Evolutionary conservation across 1,140 invertebrate species (phyloP).

Genomic region (Anoplolepis gracilipes): DNA sequence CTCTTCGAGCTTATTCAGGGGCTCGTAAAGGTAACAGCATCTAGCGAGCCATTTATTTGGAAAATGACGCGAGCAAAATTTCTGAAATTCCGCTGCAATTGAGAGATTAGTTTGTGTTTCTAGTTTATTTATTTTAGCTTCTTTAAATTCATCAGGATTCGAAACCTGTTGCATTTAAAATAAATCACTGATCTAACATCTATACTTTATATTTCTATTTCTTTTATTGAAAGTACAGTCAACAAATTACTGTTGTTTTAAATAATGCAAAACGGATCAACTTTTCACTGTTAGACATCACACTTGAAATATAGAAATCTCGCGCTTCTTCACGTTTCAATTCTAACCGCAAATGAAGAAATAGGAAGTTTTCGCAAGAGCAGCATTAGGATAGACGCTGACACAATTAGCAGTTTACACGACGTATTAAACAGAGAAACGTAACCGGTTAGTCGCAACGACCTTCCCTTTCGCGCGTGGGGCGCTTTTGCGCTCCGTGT

Average conservation of each 20-base stretch:
- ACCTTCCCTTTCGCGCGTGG: conserved; percentile 56
- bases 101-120: not conserved
- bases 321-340: conserved; percentile 29
- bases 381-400: conserved; percentile 24
- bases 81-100: not conserved
- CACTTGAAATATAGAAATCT: not conserved
- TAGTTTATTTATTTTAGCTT: not conserved
- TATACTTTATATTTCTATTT: not conserved
- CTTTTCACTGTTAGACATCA: not conserved
- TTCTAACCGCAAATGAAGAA: conserved; percentile 11
- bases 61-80: conserved; percentile 16
- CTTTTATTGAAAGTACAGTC: not conserved
- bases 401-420: conserved; percentile 44
- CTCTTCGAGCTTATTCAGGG: not conserved
- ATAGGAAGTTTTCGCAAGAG: conserved; percentile 40
- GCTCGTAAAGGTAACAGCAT: conserved; percentile 1
- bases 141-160: not conserved
- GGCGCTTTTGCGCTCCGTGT: conserved; percentile 13
- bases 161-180: not conserved
- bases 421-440: conserved; percentile 9
- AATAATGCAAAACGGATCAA: not conserved
- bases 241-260: not conserved
- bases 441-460: conserved; percentile 45
- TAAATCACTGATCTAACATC: not conserved
- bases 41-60: conserved; percentile 26